Conservation (phyloP, 1,140 invertebrate genomes). For the Drosophila teissieri region DNA sequence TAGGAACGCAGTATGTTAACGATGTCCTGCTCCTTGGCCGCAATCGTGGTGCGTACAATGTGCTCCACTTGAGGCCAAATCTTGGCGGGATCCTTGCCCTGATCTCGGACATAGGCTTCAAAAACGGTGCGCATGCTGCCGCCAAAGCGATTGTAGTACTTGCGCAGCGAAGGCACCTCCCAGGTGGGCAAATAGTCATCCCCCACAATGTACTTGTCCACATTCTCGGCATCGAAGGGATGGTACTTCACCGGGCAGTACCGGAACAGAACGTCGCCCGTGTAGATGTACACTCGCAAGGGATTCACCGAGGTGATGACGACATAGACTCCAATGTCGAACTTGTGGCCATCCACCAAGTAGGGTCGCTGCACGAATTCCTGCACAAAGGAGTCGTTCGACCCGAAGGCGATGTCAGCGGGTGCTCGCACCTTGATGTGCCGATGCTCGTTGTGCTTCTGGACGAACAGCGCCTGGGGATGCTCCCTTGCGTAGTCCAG, state of each 20-base stretch:
- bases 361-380: constrained; percentile 94
- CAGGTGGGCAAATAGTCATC: constrained; percentile 98
- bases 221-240: constrained; percentile 92
- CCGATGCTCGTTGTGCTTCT: constrained; percentile 96
- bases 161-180: constrained; percentile 94
- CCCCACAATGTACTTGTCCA: constrained; percentile 97
- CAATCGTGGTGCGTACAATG: constrained; percentile 90
- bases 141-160: constrained; percentile 91
- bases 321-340: constrained; percentile 98
- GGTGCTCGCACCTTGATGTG: constrained; percentile 92
- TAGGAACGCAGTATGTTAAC: constrained; percentile 86
- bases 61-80: constrained; percentile 94
- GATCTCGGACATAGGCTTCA: constrained; percentile 90
- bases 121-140: constrained; percentile 95
- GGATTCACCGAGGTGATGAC: constrained; percentile 96
- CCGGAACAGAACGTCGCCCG: constrained; percentile 94
- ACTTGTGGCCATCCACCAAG: constrained; percentile 94
- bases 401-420: constrained; percentile 89
- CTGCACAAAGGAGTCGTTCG: constrained; percentile 94
- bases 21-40: constrained; percentile 91
- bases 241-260: constrained; percentile 97
- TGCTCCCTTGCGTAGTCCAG: constrained; percentile 89
- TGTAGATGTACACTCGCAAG: constrained; percentile 94
- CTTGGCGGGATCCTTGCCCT: constrained; percentile 89
- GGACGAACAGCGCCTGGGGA: constrained; percentile 92